Evolutionary conservation across 2,888 invertebrate genomes (phyloP), one percentile per base, ranked within the genome.

Genomic region (Yponomeuta sedellus): DNA sequence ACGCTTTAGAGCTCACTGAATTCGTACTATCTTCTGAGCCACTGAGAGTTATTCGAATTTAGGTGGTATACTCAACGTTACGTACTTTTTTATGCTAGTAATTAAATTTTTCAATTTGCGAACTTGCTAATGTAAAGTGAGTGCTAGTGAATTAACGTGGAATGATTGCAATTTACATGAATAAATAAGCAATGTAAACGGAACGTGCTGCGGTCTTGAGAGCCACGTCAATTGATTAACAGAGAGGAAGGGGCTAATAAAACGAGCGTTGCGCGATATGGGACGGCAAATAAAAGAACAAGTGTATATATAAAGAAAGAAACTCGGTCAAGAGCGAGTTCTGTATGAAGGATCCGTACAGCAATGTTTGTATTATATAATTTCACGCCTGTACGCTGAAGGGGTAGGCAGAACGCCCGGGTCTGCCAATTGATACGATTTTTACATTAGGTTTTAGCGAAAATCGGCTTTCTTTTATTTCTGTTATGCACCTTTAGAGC

Each of bases 261-360:
- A 86, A 82, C 73, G 77, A 73, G 76, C 77, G 73, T 34, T 34
- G 77, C 80, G 78, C 80, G 44, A 16, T 8, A 77, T 80, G 83
- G 75, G 83, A 80, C 79, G 44, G 12, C 76, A 25, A 85, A 83
- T 83, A 83, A 85, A 86, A 83, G 78, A 79, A 78, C 77, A 77
- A 77, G 76, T 77, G 12, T 58, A 6, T 8, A 5, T 22, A 58
- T 58, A 19, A 58, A 58, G 20, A 10, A 10, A 58, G 1, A 79
- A 83, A 34, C 34, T n/a, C 8, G 34, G 34, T 6, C 34, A 34
- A 34, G 34, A 8, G 34, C 34, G 34, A 34, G 34, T 34, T 34
- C 34, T 8, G 10, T 6, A 8, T 8, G 10, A 34, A 8, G 34
- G 34, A 8, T 34, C 34, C 34, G 34, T 34, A 34, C 34, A 1